phyloP scores from a whole-genome alignment of 2,113 vertebrate genomes.

The Oreochromis niloticus region DNA sequence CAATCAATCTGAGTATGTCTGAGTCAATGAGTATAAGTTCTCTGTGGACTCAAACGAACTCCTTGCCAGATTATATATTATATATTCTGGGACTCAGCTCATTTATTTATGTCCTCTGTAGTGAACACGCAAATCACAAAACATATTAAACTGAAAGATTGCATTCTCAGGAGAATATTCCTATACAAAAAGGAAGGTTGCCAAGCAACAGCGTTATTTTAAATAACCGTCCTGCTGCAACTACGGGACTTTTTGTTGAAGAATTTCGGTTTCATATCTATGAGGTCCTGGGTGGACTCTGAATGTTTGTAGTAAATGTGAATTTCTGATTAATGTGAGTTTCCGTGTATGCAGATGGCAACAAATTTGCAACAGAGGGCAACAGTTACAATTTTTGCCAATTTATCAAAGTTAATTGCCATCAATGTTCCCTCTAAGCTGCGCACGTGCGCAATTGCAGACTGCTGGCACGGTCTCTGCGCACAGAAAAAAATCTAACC shows the following conservation, averaged over 20 bases:
- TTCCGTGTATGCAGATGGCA: neutral
- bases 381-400: neutral
- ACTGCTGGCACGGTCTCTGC: too few relatives aligned
- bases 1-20: neutral
- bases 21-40: neutral
- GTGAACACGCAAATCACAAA: neutral
- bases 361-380: neutral
- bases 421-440: neutral
- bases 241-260: neutral
- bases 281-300: neutral
- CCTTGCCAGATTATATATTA: neutral
- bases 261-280: neutral
- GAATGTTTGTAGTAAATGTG: neutral
- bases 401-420: neutral
- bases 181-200: neutral
- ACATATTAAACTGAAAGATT: neutral
- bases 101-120: neutral
- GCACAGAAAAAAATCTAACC: too few relatives aligned
- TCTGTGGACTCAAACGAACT: neutral
- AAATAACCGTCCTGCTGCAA: neutral
- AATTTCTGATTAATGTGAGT: fast-evolving
- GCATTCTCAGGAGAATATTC: neutral
- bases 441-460: too few relatives aligned
- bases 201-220: neutral
- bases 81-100: neutral